Conservation (phyloP, 2,113 vertebrate genomes). For the Neodon shergylaensis region DNA sequence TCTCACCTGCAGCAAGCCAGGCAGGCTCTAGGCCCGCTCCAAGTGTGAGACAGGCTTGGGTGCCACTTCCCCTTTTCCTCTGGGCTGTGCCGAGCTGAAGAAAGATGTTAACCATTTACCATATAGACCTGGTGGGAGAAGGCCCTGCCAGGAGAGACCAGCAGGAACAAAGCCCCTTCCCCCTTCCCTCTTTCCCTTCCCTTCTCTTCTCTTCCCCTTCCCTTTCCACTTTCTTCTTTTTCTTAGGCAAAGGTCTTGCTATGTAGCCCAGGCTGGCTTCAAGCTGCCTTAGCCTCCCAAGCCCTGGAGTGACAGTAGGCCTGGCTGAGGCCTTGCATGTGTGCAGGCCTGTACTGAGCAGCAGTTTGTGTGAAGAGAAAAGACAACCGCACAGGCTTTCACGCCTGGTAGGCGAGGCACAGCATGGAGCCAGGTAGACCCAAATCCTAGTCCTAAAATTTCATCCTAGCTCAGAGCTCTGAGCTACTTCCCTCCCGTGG, state of each 20-base stretch:
- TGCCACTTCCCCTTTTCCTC: neutral
- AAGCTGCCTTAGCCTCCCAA: neutral
- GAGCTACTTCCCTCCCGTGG: conserved; percentile 8
- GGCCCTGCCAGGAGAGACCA: neutral
- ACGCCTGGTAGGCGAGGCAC: neutral
- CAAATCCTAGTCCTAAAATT: neutral
- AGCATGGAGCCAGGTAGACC: neutral
- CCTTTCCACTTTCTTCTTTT: neutral
- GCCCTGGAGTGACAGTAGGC: neutral
- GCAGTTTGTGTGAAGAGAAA: neutral
- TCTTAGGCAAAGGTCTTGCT: neutral
- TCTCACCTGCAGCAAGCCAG: neutral
- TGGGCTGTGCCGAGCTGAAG: neutral
- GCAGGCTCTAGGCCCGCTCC: neutral
- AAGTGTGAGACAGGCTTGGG: neutral
- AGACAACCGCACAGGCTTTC: neutral
- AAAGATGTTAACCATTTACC: neutral
- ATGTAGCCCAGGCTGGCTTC: neutral
- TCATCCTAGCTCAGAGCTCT: neutral
- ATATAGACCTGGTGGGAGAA: neutral
- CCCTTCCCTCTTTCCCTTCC: neutral
- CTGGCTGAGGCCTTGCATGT: neutral
- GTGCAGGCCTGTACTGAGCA: neutral
- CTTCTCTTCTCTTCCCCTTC: neutral
- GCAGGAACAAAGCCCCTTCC: neutral